Evolutionary conservation across 2,888 invertebrate species (phyloP).

Genomic region (Hirtodrosophila histrioides): DNA sequence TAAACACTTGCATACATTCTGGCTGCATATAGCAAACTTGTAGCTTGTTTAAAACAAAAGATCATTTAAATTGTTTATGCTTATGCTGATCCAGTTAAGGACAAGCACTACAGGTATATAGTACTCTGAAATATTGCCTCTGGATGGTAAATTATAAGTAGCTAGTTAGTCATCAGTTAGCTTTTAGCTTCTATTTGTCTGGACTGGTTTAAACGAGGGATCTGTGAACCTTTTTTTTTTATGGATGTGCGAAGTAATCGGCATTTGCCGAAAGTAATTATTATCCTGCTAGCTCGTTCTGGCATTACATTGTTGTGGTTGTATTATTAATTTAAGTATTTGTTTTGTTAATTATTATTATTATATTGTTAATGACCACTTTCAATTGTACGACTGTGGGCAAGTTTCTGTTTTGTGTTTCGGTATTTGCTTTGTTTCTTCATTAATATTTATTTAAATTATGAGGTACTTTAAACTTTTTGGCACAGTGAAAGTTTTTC

Average conservation of each 20-base stretch:
- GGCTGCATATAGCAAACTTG: too few species aligned
- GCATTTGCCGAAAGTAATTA: neutral
- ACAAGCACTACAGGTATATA: too few species aligned
- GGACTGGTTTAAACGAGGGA: conserved; percentile 19
- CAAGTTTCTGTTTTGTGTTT: conserved; percentile 38
- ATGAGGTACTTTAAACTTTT: conserved; percentile 91
- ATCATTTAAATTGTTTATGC: neutral
- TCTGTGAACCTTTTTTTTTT: conserved; percentile 28
- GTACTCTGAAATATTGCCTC: conserved; percentile 27
- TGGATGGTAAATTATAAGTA: conserved; percentile 44
- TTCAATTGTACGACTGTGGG: conserved; percentile 34
- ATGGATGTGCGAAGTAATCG: conserved; percentile 19
- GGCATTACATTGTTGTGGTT: neutral
- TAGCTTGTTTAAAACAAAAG: conserved; percentile 1
- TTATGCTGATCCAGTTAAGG: too few species aligned
- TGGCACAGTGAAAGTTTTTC: conserved; percentile 91
- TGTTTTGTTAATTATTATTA: conserved; percentile 16
- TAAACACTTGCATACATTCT: conserved; percentile 5
- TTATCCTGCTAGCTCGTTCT: too few species aligned
- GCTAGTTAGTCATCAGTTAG: conserved; percentile 45
- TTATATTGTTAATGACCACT: conserved; percentile 1
- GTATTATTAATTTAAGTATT: neutral
- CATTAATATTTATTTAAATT: conserved; percentile 83
- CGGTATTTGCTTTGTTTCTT: conserved; percentile 39
- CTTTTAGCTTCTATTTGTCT: conserved; percentile 52